Conservation (phyloP, 1,140 invertebrate species). For the Antheraea mylitta region DNA sequence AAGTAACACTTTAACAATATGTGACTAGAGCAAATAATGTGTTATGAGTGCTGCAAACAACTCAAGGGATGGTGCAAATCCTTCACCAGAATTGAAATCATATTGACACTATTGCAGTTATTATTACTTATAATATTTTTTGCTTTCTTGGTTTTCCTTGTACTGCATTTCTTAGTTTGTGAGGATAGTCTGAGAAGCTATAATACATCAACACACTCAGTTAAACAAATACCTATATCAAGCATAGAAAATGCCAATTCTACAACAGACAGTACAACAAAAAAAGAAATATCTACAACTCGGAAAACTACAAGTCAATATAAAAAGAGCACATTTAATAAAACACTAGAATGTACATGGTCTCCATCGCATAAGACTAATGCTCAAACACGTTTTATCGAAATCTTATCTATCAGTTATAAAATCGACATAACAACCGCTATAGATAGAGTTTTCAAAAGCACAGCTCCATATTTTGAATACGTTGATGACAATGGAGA, state of each 20-base stretch:
- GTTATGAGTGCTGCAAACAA: conserved; percentile 49
- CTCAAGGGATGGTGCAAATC: conserved; percentile 58
- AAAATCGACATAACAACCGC: not conserved
- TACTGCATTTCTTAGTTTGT: conserved; percentile 53
- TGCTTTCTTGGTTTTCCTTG: conserved; percentile 47
- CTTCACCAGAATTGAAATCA: conserved; percentile 52
- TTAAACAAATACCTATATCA: not conserved
- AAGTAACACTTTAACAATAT: not conserved
- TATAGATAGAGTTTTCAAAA: not conserved
- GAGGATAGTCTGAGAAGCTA: not conserved
- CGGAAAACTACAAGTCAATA: not conserved
- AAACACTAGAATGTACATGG: conserved; percentile 48
- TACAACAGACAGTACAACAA: not conserved
- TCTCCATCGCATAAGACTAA: conserved; percentile 42
- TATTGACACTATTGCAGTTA: conserved; percentile 42
- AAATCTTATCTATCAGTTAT: not conserved
- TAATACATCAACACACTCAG: conserved; percentile 1
- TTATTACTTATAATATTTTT: conserved; percentile 44
- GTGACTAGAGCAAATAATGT: conserved; percentile 33
- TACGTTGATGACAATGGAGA: not conserved
- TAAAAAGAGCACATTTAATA: conserved; percentile 3
- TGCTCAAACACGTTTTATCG: conserved; percentile 28
- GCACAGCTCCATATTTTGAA: not conserved
- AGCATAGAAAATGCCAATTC: not conserved
- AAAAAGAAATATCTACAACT: not conserved